A percentile compares a stretch with the other conserved stretches of the same genome.
These are phyloP conservation scores for Pantherophis guttatus DNA, from an alignment of 2,113 vertebrate genomes.

Conservation along the genomic window DNA sequence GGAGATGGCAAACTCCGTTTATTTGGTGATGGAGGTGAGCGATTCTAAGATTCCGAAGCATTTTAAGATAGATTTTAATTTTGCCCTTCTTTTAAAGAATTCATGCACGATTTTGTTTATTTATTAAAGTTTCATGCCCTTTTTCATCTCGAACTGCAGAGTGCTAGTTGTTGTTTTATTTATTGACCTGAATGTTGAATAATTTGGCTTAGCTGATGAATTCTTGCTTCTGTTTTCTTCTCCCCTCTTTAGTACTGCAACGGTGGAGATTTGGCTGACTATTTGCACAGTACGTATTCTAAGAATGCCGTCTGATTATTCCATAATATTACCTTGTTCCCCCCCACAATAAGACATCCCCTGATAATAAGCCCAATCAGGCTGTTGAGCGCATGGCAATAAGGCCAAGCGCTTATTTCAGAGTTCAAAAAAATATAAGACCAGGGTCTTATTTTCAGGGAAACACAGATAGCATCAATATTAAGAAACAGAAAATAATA, in stretches of 20 bases:
- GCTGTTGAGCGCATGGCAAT: too few species aligned
- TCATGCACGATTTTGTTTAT: background rate
- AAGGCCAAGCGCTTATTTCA: too few species aligned
- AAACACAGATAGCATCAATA: background rate
- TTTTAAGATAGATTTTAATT: background rate
- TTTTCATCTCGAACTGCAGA: background rate
- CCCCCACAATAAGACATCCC: too few species aligned
- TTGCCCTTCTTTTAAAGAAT: background rate
- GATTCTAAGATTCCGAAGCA: background rate
- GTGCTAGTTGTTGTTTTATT: background rate
- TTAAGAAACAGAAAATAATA: background rate
- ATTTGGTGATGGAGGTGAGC: constrained; percentile 98
- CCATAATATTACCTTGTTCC: background rate
- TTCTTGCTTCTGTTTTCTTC: background rate
- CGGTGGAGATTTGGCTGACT: constrained; percentile 94
- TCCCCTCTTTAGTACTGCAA: constrained; percentile 87
- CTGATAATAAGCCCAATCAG: too few species aligned
- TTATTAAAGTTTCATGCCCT: background rate
- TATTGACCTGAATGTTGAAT: background rate
- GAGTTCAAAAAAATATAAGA: too few species aligned
- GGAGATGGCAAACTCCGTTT: constrained; percentile 94
- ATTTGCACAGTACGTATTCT: constrained; percentile 90
- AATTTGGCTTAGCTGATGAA: background rate
- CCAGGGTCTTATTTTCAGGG: too few species aligned
- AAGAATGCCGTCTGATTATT: background rate